Evolutionary conservation across 1,140 invertebrate genomes (phyloP).

Genomic region (Zaprionus vittiger): DNA sequence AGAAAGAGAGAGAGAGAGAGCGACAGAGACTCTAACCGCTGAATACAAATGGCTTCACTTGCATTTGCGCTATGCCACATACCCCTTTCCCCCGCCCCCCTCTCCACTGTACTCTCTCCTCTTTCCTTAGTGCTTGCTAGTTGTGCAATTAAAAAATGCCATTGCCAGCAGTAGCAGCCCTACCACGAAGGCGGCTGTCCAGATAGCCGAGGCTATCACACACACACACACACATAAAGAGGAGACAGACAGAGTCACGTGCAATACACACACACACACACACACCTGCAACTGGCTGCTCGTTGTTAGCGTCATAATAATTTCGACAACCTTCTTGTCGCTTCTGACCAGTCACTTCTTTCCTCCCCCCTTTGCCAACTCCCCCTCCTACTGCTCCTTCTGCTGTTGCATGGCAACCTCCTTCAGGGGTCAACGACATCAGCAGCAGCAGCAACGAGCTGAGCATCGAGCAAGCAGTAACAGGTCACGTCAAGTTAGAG

Average conservation of each 20-base stretch:
- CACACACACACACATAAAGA: slow-evolving; percentile 15
- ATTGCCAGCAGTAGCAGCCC: slow-evolving; percentile 8
- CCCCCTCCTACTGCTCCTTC: background rate
- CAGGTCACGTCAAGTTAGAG: background rate
- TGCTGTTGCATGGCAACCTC: background rate
- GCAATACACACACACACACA: slow-evolving; percentile 10
- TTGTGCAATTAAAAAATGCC: slow-evolving; percentile 33
- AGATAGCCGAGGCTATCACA: slow-evolving; percentile 1
- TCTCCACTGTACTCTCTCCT: background rate
- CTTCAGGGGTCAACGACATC: background rate
- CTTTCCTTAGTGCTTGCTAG: background rate
- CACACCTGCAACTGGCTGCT: slow-evolving; percentile 6
- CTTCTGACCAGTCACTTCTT: slow-evolving; percentile 9
- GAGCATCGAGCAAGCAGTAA: background rate
- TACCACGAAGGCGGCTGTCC: background rate
- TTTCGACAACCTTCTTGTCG: slow-evolving; percentile 52
- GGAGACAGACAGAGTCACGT: slow-evolving; percentile 4
- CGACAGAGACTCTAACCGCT: background rate
- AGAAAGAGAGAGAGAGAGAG: background rate
- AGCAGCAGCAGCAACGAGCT: background rate
- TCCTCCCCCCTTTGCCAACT: background rate
- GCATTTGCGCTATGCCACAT: slow-evolving; percentile 19
- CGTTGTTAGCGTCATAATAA: slow-evolving; percentile 50
- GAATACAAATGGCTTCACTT: slow-evolving; percentile 20
- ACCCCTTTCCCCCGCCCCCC: background rate